Percentiles rank a stretch among this genome's conserved stretches.
Evolutionary conservation across 2,888 invertebrate genomes (phyloP).

Genomic region (Drosophila percnosoma): DNA sequence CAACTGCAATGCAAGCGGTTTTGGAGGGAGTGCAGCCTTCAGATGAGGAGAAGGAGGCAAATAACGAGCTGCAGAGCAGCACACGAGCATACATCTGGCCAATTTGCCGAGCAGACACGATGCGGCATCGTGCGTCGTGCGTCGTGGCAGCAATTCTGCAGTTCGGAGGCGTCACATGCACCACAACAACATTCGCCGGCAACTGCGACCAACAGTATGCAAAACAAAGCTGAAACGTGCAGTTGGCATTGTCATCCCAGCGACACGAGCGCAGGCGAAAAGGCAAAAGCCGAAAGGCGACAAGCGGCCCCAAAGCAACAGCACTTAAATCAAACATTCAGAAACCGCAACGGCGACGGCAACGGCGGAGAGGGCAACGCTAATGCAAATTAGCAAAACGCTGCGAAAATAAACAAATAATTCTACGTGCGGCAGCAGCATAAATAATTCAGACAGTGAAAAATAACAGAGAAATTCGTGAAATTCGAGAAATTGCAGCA

Average conservation of each 20-base stretch:
- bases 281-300: conserved; percentile 15
- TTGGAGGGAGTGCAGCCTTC: conserved; percentile 22
- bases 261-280: conserved; percentile 23
- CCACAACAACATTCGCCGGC: conserved; percentile 73
- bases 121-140: conserved; percentile 7
- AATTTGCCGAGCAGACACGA: conserved; percentile 68
- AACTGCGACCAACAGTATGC: conserved; percentile 77
- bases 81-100: conserved; percentile 46
- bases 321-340: conserved; percentile 38
- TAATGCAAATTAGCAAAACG: conserved; percentile 70
- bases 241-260: conserved; percentile 59
- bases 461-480: conserved; percentile 65
- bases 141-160: conserved; percentile 57
- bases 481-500: conserved; percentile 42
- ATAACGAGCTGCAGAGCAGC: conserved; percentile 22
- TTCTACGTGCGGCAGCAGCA: conserved; percentile 39
- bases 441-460: conserved; percentile 67
- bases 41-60: conserved; percentile 17
- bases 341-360: conserved; percentile 9
- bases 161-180: conserved; percentile 56
- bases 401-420: conserved; percentile 74
- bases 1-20: conserved; percentile 55
- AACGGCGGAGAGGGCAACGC: conserved; percentile 14
- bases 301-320: conserved; percentile 28
- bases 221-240: conserved; percentile 82